phyloP scores from a whole-genome alignment of 2,113 vertebrate species.

The Cichladusa arquata region DNA sequence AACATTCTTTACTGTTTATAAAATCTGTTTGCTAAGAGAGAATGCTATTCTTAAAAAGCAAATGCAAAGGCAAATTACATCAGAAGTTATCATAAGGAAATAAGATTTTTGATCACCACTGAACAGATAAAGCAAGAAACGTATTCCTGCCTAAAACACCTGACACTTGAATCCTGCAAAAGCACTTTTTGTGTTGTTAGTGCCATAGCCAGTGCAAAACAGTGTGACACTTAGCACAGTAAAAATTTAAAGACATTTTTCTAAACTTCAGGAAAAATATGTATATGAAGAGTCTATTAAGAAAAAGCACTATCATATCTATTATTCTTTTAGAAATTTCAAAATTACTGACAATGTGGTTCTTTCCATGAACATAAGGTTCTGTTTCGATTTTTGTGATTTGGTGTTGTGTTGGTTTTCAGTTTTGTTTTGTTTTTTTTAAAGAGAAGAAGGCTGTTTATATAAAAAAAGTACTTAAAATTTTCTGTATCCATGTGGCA shows the following conservation, averaged over 20 bases:
- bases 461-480: not conserved
- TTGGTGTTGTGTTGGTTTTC: not conserved
- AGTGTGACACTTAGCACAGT: not conserved
- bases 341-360: not conserved
- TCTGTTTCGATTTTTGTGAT: not conserved
- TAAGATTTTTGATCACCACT: not conserved
- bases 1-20: not conserved
- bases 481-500: not conserved
- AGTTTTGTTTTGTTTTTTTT: accelerated
- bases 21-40: not conserved
- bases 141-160: not conserved
- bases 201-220: accelerated
- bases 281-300: not conserved
- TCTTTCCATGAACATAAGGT: not conserved
- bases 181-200: not conserved
- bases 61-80: not conserved
- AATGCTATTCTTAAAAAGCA: not conserved
- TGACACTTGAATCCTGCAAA: not conserved
- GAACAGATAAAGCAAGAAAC: not conserved
- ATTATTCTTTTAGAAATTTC: not conserved
- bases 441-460: not conserved
- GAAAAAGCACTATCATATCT: not conserved
- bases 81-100: not conserved
- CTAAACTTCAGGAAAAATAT: not conserved
- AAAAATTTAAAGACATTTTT: not conserved